A percentile compares a stretch with the other conserved stretches of the same genome.
These are phyloP conservation scores for Agrotis clavis DNA, from an alignment of 2,888 invertebrate species.

Conservation along the genomic window DNA sequence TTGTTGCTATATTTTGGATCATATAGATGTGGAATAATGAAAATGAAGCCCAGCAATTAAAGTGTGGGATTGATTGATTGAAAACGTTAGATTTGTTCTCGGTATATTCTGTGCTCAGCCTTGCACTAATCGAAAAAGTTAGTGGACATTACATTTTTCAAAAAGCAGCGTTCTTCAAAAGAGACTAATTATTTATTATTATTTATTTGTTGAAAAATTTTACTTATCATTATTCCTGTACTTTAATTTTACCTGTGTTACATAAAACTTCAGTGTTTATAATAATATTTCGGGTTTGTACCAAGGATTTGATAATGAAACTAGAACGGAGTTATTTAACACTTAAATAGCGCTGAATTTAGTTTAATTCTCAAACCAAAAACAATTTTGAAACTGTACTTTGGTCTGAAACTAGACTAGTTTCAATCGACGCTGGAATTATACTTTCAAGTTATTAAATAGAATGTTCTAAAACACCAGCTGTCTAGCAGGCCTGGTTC, in stretches of 20 bases:
- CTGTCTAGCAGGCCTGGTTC: not conserved
- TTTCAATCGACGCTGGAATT: slow-evolving; percentile 3
- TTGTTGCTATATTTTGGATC: slow-evolving; percentile 16
- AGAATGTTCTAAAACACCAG: too few relatives aligned
- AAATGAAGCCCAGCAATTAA: too few relatives aligned
- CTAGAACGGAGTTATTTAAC: not conserved
- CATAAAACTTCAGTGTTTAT: too few relatives aligned
- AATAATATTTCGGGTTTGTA: not conserved
- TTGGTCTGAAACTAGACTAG: slow-evolving; percentile 14
- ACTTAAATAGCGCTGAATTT: not conserved
- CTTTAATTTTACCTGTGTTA: too few relatives aligned
- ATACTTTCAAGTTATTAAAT: not conserved
- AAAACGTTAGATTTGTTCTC: too few relatives aligned
- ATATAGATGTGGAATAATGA: too few relatives aligned
- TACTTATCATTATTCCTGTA: too few relatives aligned
- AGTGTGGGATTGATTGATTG: too few relatives aligned
- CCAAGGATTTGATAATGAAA: not conserved
- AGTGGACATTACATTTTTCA: too few relatives aligned
- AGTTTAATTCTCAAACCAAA: slow-evolving; percentile 12
- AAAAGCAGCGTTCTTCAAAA: not conserved
- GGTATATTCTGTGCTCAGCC: too few relatives aligned
- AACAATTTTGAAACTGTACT: slow-evolving; percentile 1
- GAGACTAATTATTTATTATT: not conserved
- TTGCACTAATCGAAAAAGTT: too few relatives aligned
- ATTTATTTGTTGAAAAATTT: too few relatives aligned